Evolutionary conservation across 2,797 vertebrate genomes (phyloP).

Genomic region (Pseudotriccus pelzelni): DNA sequence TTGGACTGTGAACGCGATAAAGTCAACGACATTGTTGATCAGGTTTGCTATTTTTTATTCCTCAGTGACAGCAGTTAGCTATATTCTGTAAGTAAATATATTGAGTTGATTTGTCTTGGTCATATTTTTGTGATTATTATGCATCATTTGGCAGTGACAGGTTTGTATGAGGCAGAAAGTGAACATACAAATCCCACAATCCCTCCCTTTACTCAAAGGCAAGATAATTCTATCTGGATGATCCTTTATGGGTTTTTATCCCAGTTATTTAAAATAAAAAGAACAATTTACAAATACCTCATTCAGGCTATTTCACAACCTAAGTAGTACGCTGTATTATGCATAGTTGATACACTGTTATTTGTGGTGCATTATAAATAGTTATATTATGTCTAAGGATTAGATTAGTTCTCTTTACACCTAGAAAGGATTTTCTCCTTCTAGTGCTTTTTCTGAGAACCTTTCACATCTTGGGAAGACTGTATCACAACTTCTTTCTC

Average conservation of each 20-base stretch:
- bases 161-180: not conserved
- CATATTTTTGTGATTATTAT: not conserved
- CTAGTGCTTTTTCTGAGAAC: not conserved
- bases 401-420: not conserved
- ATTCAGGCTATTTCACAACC: not conserved
- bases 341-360: not conserved
- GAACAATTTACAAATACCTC: not conserved
- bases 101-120: not conserved
- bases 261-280: not conserved
- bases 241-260: not conserved
- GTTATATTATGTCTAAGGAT: not conserved
- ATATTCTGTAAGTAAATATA: not conserved
- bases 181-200: not conserved
- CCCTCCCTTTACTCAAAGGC: not conserved
- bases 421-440: not conserved
- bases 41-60: conserved; percentile 80
- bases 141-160: not conserved
- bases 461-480: not conserved
- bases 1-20: conserved; percentile 98
- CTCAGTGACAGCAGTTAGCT: not conserved
- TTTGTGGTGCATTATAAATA: not conserved
- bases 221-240: not conserved
- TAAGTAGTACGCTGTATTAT: not conserved
- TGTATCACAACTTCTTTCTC: not conserved
- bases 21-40: conserved; percentile 99